Percentiles rank a stretch among this genome's conserved stretches.
These are phyloP conservation scores for Ornithoptera alexandrae DNA, from an alignment of 2,888 invertebrate genomes.

Conservation along the genomic window DNA sequence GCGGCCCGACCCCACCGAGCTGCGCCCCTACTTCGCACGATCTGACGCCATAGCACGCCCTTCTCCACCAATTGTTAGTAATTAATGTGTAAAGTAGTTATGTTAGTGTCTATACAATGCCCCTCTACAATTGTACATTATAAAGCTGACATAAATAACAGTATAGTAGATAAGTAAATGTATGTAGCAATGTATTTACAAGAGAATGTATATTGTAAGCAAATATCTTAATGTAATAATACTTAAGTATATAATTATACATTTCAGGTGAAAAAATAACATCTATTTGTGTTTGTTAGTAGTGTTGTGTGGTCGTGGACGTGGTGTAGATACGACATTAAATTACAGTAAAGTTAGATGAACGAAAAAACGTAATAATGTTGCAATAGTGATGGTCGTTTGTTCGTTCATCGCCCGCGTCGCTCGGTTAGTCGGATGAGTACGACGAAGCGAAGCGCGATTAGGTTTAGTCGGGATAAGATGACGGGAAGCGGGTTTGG, in stretches of 20 bases:
- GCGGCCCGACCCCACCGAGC: constrained; percentile 45
- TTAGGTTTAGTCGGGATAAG: constrained; percentile 30
- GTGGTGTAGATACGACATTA: constrained; percentile 59
- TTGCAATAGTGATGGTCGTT: constrained; percentile 46
- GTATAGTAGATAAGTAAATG: constrained; percentile 31
- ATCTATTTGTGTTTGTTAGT: constrained; percentile 78
- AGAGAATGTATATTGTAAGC: constrained; percentile 48
- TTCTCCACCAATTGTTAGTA: constrained; percentile 31
- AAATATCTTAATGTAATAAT: constrained; percentile 57
- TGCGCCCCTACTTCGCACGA: constrained; percentile 32
- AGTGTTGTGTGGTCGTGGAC: constrained; percentile 76
- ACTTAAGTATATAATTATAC: constrained; percentile 44
- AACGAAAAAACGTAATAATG: constrained; percentile 67
- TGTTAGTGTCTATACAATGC: constrained; percentile 68
- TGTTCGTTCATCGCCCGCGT: constrained; percentile 72
- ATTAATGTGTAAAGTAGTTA: constrained; percentile 40
- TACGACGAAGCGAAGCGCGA: constrained; percentile 66
- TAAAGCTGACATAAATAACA: constrained; percentile 42
- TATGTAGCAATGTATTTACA: constrained; percentile 62
- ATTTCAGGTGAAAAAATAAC: constrained; percentile 80
- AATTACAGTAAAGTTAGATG: constrained; percentile 56
- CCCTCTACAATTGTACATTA: constrained; percentile 57
- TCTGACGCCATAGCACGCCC: constrained; percentile 16
- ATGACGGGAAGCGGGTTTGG: constrained; percentile 30
- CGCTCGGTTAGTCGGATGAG: constrained; percentile 71